Evolutionary conservation across 2,113 vertebrate genomes (phyloP).

Genomic region (Cavia porcellus): DNA sequence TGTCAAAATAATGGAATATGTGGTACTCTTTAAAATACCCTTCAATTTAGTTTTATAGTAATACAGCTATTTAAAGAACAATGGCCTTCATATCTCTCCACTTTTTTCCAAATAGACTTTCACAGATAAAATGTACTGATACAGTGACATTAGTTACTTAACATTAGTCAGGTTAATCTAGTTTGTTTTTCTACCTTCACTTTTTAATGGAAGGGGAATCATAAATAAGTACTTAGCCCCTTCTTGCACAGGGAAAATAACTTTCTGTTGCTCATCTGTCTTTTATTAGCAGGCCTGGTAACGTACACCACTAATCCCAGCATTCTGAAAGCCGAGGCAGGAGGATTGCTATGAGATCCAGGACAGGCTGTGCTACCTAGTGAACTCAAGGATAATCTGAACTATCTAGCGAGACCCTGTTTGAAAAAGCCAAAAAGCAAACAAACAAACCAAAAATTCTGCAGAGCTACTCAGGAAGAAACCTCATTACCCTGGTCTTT

Average conservation of each 20-base stretch:
- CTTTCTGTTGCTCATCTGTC: neutral
- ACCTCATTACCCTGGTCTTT: neutral
- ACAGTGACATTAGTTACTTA: neutral
- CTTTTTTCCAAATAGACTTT: conserved; percentile 47
- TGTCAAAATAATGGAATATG: conserved; percentile 70
- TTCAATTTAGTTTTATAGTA: conserved; percentile 62
- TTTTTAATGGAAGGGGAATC: neutral
- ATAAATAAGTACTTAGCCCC: neutral
- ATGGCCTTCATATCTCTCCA: neutral
- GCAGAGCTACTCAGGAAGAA: neutral
- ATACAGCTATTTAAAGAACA: conserved; percentile 53
- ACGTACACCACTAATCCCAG: neutral
- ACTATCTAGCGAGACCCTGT: neutral
- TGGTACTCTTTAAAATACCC: conserved; percentile 22
- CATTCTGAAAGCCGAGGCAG: neutral
- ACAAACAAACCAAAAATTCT: neutral
- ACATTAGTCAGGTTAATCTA: neutral
- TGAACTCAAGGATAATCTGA: neutral
- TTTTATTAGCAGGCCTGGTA: neutral
- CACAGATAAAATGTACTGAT: neutral
- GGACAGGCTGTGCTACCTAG: neutral
- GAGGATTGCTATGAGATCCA: neutral
- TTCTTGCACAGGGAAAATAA: neutral
- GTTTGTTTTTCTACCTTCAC: neutral
- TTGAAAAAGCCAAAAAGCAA: neutral